Conservation (phyloP, 2,888 invertebrate species). For the Argyra leucocephala region DNA sequence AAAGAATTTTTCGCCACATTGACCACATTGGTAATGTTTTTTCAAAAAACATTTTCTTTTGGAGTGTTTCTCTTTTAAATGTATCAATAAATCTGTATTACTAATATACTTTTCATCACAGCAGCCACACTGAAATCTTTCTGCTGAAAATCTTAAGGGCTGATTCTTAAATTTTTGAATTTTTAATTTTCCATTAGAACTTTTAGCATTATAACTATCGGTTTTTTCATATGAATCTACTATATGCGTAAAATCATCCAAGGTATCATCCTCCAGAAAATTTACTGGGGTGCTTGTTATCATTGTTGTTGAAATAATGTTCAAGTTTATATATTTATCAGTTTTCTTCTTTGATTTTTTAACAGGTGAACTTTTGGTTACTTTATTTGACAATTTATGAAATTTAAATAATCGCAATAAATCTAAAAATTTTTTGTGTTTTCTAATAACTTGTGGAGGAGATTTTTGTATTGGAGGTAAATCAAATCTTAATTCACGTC, state of each 20-base stretch:
- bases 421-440: slow-evolving; percentile 15
- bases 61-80: slow-evolving; percentile 19
- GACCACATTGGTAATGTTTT: slow-evolving; percentile 22
- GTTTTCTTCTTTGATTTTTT: not conserved
- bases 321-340: not conserved
- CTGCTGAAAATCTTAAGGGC: slow-evolving; percentile 19
- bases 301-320: slow-evolving; percentile 8
- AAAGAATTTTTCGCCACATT: slow-evolving; percentile 22
- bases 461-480: slow-evolving; percentile 18
- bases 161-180: slow-evolving; percentile 8
- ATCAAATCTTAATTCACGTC: slow-evolving; percentile 25
- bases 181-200: not conserved
- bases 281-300: slow-evolving; percentile 24
- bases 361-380: not conserved
- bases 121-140: slow-evolving; percentile 23
- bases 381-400: not conserved
- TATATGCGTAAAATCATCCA: not conserved
- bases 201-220: not conserved
- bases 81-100: slow-evolving; percentile 21
- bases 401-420: not conserved
- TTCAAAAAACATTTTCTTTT: slow-evolving; percentile 16
- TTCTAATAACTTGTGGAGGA: slow-evolving; percentile 10
- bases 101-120: slow-evolving; percentile 21
- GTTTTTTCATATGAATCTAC: not conserved
- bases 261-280: slow-evolving; percentile 19